Conservation (phyloP, 2,113 vertebrate genomes). For the Hypanus sabinus region DNA sequence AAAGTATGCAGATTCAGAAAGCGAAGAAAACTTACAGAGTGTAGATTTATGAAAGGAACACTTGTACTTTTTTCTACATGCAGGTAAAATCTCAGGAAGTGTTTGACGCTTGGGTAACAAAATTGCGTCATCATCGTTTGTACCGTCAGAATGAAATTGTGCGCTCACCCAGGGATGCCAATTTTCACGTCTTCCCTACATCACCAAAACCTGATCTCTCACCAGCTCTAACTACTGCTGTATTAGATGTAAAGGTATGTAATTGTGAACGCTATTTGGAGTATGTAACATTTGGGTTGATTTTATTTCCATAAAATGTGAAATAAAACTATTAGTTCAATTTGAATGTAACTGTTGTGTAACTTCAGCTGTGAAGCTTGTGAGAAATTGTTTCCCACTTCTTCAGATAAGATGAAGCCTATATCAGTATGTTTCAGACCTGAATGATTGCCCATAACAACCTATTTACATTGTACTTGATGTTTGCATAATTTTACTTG, state of each 20-base stretch:
- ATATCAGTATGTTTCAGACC: not conserved
- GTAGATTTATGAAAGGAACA: not conserved
- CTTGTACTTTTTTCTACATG: not conserved
- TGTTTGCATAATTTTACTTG: not conserved
- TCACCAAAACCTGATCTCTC: constrained; percentile 76
- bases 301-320: not conserved
- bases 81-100: constrained; percentile 96
- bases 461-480: not conserved
- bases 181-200: constrained; percentile 84
- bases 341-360: not conserved
- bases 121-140: constrained; percentile 83
- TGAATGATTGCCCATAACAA: not conserved
- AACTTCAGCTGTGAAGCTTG: not conserved
- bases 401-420: not conserved
- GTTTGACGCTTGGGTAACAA: constrained; percentile 92
- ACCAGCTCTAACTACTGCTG: constrained; percentile 64
- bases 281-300: not conserved
- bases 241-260: constrained; percentile 75
- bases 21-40: not conserved
- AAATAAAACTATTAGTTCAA: not conserved
- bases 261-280: not conserved
- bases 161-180: constrained; percentile 84
- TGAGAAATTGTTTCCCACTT: too few species aligned
- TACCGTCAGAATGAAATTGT: constrained; percentile 98
- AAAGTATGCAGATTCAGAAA: not conserved